These are phyloP conservation scores for Phataginus tetradactyla DNA, from an alignment of 2,797 vertebrate genomes.

Conservation along the genomic window DNA sequence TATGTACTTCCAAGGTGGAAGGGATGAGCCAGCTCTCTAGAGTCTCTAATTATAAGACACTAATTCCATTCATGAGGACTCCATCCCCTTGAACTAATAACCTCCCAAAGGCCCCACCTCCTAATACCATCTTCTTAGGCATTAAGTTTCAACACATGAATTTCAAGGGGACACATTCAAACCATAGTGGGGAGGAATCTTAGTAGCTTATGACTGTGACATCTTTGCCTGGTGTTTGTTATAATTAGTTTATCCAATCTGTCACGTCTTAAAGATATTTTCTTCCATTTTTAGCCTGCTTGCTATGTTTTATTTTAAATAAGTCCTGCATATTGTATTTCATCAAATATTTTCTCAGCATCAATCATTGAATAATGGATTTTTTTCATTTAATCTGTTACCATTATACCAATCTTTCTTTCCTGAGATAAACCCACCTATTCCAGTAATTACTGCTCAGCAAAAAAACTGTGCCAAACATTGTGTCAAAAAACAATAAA, in stretches of 20 bases:
- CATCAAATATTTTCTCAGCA: neutral
- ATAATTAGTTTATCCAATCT: neutral
- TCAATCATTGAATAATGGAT: neutral
- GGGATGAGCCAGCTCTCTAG: neutral
- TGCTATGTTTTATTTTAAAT: neutral
- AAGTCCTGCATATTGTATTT: neutral
- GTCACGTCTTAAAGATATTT: neutral
- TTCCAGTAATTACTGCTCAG: neutral
- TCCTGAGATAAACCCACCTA: neutral
- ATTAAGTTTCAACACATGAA: neutral
- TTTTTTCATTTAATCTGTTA: constrained; percentile 6
- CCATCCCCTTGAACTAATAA: neutral
- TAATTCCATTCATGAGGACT: neutral
- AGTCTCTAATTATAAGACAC: neutral
- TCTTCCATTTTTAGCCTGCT: neutral
- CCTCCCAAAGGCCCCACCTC: neutral
- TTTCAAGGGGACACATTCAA: neutral
- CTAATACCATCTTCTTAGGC: neutral
- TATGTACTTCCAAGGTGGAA: neutral
- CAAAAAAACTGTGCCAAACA: neutral
- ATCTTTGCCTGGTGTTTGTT: neutral
- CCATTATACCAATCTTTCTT: neutral
- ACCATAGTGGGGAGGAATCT: neutral
- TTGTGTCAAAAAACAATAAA: neutral
- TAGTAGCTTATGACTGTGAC: neutral